A percentile compares a stretch with the other conserved stretches of the same genome.
Conservation (phyloP, 2,797 vertebrate species). For the Aplochiton taeniatus region DNA sequence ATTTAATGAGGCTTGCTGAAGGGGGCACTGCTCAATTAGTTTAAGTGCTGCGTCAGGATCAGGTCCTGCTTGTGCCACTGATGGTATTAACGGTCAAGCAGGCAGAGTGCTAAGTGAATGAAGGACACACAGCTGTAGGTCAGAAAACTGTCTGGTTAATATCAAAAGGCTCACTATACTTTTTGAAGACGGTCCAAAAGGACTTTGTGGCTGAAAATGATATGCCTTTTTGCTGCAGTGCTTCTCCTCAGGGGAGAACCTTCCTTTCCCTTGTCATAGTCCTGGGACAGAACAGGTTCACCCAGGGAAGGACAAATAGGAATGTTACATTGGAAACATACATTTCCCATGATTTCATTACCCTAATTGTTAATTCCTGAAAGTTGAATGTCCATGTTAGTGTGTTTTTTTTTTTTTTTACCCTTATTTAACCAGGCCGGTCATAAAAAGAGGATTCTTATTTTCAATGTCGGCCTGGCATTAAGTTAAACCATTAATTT, state of each 20-base stretch:
- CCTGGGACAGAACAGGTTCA: too few species aligned
- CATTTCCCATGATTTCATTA: too few species aligned
- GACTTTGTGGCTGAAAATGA: slow-evolving; percentile 24
- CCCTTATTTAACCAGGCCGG: too few species aligned
- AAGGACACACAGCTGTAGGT: slow-evolving; percentile 36
- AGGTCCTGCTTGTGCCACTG: slow-evolving; percentile 31
- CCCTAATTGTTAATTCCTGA: too few species aligned
- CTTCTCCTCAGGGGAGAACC: not conserved
- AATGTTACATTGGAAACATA: too few species aligned
- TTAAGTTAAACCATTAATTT: too few species aligned
- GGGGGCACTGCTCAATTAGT: slow-evolving; percentile 66
- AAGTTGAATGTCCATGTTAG: too few species aligned
- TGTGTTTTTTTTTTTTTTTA: too few species aligned
- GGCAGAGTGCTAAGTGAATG: slow-evolving; percentile 25
- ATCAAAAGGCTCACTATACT: slow-evolving; percentile 34
- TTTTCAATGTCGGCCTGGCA: too few species aligned
- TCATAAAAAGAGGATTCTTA: too few species aligned
- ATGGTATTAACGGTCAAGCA: slow-evolving; percentile 36
- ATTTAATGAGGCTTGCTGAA: slow-evolving; percentile 70
- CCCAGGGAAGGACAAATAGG: too few species aligned
- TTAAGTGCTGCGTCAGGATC: slow-evolving; percentile 63
- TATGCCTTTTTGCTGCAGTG: not conserved
- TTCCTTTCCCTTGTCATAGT: not conserved
- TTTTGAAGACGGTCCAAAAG: slow-evolving; percentile 51
- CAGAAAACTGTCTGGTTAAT: slow-evolving; percentile 37